Base-by-base conservation (phyloP, 1,140 invertebrate genomes). In the Pachyrhynchus sulphureomaculatus region DNA sequence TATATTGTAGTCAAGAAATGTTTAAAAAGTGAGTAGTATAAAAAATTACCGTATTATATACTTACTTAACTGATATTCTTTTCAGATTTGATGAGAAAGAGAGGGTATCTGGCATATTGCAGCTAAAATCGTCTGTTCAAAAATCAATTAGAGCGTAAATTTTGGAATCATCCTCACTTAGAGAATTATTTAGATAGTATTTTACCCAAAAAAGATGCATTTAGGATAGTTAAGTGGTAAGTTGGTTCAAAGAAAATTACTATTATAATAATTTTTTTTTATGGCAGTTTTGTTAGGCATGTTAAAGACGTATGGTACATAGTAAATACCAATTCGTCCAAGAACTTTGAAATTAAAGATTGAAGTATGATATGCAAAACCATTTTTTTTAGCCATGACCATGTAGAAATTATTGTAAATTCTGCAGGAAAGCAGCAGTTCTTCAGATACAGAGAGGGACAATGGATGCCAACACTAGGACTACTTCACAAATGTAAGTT, bases 191-290 rank as follows among this genome's bases (percentile, higher is more conserved):
- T 98, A 54, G 95, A 97, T 77, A 81, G 85, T 71, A 94, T 98
- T 68, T 80, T 98, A 65, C 96, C 96, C 1, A 98, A 98, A 76
- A 98, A 98, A 77, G 96, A 98, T 75, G 86, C 89, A 10, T 89
- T 98, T 70, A 88, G 92, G 76, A 88, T 98, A 76, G 89, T 97
- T 4, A 98, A 98, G 89, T 98, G 96, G 94, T 96, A 82, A 76
- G 71, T n/a, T n/a, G n/a, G n/a, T n/a, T n/a, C n/a, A n/a, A n/a
- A n/a, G n/a, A n/a, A n/a, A n/a, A n/a, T n/a, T n/a, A n/a, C n/a
- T n/a, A n/a, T n/a, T n/a, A n/a, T n/a, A n/a, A n/a, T n/a, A n/a
- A n/a, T n/a, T n/a, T n/a, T n/a, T n/a, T n/a, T n/a, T n/a, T n/a
- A n/a, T n/a, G n/a, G n/a, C n/a, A n/a, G n/a, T n/a, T n/a, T n/a